These are phyloP conservation scores for Atta texana DNA, from an alignment of 1,140 invertebrate species.

Conservation along the genomic window DNA sequence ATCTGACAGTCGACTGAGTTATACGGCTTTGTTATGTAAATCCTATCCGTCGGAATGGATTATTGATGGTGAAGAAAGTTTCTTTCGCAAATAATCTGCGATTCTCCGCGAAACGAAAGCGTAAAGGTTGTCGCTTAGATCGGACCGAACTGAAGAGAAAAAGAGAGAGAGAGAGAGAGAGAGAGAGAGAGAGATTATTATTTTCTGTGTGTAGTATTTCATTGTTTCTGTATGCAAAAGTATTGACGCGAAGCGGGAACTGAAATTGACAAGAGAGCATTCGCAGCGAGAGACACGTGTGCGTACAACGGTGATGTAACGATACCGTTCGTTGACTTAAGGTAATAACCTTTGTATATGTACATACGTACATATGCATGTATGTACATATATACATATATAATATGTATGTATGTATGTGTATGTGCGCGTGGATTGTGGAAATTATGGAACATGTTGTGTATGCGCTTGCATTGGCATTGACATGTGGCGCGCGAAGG, in stretches of 20 bases:
- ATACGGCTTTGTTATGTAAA: constrained; percentile 53
- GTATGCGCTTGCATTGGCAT: background rate
- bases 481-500: background rate
- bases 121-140: background rate
- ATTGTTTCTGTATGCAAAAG: background rate
- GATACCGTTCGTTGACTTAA: constrained; percentile 48
- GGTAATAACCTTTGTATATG: constrained; percentile 14
- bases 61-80: constrained; percentile 8
- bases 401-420: too few relatives aligned
- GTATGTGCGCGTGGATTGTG: background rate
- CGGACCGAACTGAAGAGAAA: background rate
- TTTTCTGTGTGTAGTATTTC: background rate
- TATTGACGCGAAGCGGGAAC: background rate
- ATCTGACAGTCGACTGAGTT: constrained; percentile 37
- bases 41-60: background rate
- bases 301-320: constrained; percentile 16
- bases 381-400: too few relatives aligned
- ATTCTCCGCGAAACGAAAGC: constrained; percentile 19
- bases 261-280: constrained; percentile 39
- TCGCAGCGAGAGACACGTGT: constrained; percentile 11
- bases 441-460: constrained; percentile 17
- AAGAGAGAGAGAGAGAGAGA: background rate
- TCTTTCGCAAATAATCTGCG: constrained; percentile 32
- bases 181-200: constrained; percentile 27
- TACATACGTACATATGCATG: background rate